Base-by-base conservation (phyloP, 2,113 vertebrate species). In the Neogobius melanostomus region DNA sequence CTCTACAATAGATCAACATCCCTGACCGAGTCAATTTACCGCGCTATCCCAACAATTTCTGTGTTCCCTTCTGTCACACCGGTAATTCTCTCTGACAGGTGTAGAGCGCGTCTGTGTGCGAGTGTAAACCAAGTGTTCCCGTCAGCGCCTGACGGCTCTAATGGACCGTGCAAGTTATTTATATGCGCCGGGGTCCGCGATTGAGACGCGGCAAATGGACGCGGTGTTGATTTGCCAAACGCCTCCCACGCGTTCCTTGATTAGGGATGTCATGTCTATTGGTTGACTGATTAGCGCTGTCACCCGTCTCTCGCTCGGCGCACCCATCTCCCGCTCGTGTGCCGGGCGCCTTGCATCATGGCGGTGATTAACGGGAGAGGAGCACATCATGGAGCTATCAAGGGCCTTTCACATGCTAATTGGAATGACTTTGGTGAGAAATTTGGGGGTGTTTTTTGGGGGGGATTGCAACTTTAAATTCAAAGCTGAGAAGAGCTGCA, bases 91-190 rank as follows among this genome's bases (percentile, higher is more conserved):
- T 53, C 71, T 74, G 84, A 89, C 82, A 86, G 64, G 64, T 70
- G 21, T 0, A 14, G 17, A 10, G 53, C 21, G 75, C 11, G 46
- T 47, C 70, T 76, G 76, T 63, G 46, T 56, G 70, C 15, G 53
- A 0, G 5, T 11, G 15, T 70, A 77, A 75, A 50, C 36, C 0
- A 68, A 72, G 73, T 73, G 63, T 76, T 73, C 72, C 74, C 73
- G 80, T 80, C 83, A 69, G 68, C 10, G 16, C 63, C 69, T 77
- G 82, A 85, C 81, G 82, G 74, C 70, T 66, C 73, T 85, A 89
- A 88, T 89, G 85, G 72, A 67, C 75, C 82, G n/a, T 88, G 85
- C 72, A 60, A 68, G 76, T 80, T 86, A 85, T 89, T 88, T 83
- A 80, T 80, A 86, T 77, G 70, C 80, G 82, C 80, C 78, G 21